Conservation (phyloP, 2,113 vertebrate species). For the Cavia porcellus region DNA sequence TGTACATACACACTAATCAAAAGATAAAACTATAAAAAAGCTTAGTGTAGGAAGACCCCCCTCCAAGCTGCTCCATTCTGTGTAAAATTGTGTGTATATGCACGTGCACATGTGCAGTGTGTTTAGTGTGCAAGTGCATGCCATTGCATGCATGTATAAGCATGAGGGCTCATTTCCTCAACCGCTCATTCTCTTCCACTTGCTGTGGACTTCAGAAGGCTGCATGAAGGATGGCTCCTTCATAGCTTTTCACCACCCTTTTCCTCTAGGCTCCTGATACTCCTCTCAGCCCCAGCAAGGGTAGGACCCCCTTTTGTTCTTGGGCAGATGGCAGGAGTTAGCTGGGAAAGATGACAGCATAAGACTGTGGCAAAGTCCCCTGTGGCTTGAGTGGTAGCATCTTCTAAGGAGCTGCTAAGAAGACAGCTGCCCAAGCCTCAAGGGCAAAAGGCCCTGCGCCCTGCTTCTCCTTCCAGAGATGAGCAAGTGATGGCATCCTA, state of each 20-base stretch:
- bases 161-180: neutral
- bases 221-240: neutral
- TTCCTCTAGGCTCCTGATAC: neutral
- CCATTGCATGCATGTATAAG: rapidly evolving
- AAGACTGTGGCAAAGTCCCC: neutral
- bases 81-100: neutral
- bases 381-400: neutral
- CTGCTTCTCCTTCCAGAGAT: neutral
- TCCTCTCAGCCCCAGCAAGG: neutral
- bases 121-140: neutral
- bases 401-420: neutral
- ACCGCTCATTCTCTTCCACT: neutral
- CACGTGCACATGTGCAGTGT: rapidly evolving
- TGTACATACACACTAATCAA: neutral
- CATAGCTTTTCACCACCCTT: neutral
- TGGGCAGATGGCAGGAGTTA: neutral
- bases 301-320: neutral
- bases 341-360: neutral
- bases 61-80: neutral
- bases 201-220: neutral
- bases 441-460: neutral
- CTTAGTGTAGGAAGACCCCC: neutral
- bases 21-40: neutral
- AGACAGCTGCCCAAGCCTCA: neutral
- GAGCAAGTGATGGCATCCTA: neutral